Base-by-base conservation (phyloP, 2,113 vertebrate genomes). In the Acanthisitta chloris region DNA sequence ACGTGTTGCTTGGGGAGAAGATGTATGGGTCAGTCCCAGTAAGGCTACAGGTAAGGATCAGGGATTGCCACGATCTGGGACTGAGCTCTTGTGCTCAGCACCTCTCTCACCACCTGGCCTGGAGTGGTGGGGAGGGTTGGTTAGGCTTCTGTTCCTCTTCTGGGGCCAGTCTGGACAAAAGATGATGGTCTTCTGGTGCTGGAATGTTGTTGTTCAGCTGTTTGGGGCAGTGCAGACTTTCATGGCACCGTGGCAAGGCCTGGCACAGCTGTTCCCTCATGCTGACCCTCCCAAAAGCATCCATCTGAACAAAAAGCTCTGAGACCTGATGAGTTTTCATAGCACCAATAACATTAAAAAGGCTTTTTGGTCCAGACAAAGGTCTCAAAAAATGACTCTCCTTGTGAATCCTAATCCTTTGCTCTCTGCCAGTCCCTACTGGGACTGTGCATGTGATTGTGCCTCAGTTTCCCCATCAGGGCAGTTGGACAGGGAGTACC, bases 141-240 rank as follows among this genome's bases (percentile, higher is more conserved):
- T 14, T n/a, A 45, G 79, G 61, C 28, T 66, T 48, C 34, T n/a
- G 8, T 28, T 43, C 26, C 49, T 92, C 43, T 23, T 34, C 13
- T 5, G 61, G 36, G 26, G 18, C 12, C 14, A 34, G 9, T 77
- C 89, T 73, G 83, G 40, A 20, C 19, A 55, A 77, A 79, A 17
- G 1, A 0, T 0, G 0, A 3, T 33, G 20, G 3, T 43, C 62
- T 92, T 59, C 38, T 67, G 24, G 42, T 52, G 23, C 38, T 67
- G n/a, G 52, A 42, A 18, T n/a, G 33, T 33, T 59, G 38, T 29
- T 20, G 54, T 82, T 71, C 42, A 49, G 34, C 25, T 36, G 3
- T 23, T 29, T 59, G 42, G 46, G 19, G 24, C 45, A 87, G 28
- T 86, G 43, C 58, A 58, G 45, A 26, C 14, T 69, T 54, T 31